Evolutionary conservation across 2,888 invertebrate genomes (phyloP).

Genomic region (Hipparchia semele): DNA sequence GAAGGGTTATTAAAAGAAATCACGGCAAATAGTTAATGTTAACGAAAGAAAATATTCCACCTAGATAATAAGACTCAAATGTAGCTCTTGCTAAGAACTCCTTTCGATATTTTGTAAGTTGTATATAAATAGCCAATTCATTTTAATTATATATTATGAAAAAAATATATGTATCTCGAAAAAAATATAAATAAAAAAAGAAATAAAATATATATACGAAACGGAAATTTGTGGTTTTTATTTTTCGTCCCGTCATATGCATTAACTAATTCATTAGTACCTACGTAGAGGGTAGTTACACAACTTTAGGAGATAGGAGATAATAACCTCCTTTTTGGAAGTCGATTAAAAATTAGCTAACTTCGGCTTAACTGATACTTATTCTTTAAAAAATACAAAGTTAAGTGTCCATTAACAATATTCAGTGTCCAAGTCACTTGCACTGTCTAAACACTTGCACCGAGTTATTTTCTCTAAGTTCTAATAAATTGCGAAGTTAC

Average conservation of each 20-base stretch:
- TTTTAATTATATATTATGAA: conserved; percentile 63
- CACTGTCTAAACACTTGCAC: no score
- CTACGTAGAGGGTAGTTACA: no score
- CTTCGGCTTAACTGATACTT: no score
- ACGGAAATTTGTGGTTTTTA: conserved; percentile 51
- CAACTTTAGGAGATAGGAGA: no score
- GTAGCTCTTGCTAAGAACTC: conserved; percentile 70
- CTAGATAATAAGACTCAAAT: conserved; percentile 75
- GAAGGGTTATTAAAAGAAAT: conserved; percentile 27
- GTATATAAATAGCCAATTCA: conserved; percentile 77
- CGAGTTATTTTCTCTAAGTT: no score
- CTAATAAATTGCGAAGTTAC: no score
- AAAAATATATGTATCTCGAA: conserved; percentile 64
- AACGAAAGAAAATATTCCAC: conserved; percentile 68
- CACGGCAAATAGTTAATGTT: conserved; percentile 31
- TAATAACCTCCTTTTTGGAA: no score
- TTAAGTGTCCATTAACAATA: no score
- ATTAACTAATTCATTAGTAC: conserved; percentile 1
- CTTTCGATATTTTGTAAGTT: conserved; percentile 68
- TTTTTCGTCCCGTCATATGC: conserved; percentile 17
- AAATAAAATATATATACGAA: conserved; percentile 67
- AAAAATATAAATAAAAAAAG: conserved; percentile 62
- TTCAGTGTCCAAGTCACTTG: no score
- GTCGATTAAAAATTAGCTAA: no score
- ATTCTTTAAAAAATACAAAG: no score